Evolutionary conservation across 2,888 invertebrate species (phyloP).

Genomic region (Pseudolycoriella hygida): DNA sequence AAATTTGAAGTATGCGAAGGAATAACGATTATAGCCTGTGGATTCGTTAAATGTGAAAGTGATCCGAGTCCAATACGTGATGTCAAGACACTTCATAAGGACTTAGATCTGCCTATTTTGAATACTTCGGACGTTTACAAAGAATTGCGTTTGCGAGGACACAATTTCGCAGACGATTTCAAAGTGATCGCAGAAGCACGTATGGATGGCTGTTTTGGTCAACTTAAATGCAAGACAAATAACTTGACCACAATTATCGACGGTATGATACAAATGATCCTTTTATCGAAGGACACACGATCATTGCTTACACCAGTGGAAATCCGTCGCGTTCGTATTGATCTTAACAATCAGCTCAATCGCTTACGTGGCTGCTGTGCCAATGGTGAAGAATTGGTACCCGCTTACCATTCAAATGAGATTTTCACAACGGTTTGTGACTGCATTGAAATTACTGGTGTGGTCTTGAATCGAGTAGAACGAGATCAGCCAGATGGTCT

Average conservation of each 20-base stretch:
- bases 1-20: conserved; percentile 49
- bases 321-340: conserved; percentile 43
- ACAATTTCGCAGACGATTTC: conserved; percentile 27
- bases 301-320: conserved; percentile 58
- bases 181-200: conserved; percentile 48
- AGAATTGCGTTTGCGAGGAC: conserved; percentile 44
- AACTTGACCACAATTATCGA: conserved; percentile 74
- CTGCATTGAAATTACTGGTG: conserved; percentile 59
- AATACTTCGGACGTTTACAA: conserved; percentile 42
- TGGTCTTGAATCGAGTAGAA: conserved; percentile 53
- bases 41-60: conserved; percentile 31
- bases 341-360: conserved; percentile 39
- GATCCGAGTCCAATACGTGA: conserved; percentile 24
- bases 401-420: conserved; percentile 18
- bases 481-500: conserved; percentile 45
- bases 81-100: conserved; percentile 28
- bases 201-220: conserved; percentile 36
- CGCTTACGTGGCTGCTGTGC: conserved; percentile 11
- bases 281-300: conserved; percentile 49
- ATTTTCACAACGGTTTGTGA: conserved; percentile 37
- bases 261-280: conserved; percentile 65
- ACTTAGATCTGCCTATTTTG: conserved; percentile 32
- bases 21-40: conserved; percentile 49
- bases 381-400: conserved; percentile 27
- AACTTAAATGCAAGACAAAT: conserved; percentile 59